Evolutionary conservation across 1,140 invertebrate genomes (phyloP).

Genomic region (Eumaeus atala): DNA sequence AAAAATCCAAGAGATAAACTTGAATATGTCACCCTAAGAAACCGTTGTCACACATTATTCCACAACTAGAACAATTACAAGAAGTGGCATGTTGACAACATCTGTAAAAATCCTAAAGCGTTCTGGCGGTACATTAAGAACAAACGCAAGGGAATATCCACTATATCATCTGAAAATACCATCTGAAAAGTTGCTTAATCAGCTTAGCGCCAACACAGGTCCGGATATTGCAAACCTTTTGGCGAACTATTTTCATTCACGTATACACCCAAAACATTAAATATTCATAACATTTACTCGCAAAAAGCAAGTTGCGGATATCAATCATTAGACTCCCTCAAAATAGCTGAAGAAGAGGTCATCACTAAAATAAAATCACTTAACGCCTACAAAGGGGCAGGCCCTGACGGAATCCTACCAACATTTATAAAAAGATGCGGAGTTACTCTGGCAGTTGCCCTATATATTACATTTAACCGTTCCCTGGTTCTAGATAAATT

Average conservation of each 20-base stretch:
- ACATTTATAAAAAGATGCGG: slow-evolving; percentile 21
- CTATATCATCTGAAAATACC: slow-evolving; percentile 10
- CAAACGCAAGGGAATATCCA: slow-evolving; percentile 10
- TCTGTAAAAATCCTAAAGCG: slow-evolving; percentile 10
- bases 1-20: slow-evolving; percentile 16
- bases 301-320: background rate
- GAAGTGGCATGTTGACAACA: slow-evolving; percentile 15
- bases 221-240: slow-evolving; percentile 16
- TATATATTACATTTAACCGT: slow-evolving; percentile 18
- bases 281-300: background rate
- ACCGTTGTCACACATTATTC: slow-evolving; percentile 15
- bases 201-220: slow-evolving; percentile 4
- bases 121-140: slow-evolving; percentile 20
- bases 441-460: slow-evolving; percentile 7
- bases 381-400: slow-evolving; percentile 12
- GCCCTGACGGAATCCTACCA: slow-evolving; percentile 16
- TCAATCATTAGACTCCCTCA: background rate
- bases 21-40: slow-evolving; percentile 16
- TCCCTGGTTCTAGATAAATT: slow-evolving; percentile 16
- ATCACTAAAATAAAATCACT: background rate
- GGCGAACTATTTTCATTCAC: background rate
- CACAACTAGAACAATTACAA: slow-evolving; percentile 14
- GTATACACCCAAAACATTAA: background rate
- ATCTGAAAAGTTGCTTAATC: slow-evolving; percentile 6
- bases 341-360: background rate